Base-by-base conservation (phyloP, 2,888 invertebrate genomes). In the Cryptus armator region DNA sequence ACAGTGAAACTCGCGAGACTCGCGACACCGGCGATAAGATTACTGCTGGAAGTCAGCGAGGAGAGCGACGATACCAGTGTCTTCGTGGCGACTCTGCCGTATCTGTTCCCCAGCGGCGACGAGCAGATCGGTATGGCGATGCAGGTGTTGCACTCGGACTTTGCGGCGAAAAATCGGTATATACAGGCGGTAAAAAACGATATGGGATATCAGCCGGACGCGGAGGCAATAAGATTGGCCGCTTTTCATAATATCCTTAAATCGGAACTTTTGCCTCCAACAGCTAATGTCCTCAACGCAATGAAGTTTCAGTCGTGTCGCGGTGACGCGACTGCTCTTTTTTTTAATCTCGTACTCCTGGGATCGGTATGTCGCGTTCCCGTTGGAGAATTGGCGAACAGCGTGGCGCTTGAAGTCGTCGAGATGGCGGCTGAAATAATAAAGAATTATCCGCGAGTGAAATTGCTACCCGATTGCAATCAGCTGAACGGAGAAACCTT, bases 51-150 rank as follows among this genome's bases (percentile, higher is more conserved):
- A 2, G 85, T 93, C 1, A 91, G 91, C 75, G 87, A 90, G 3
- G 88, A 90, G 56, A 90, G 89, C 2, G 95, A 95, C 4, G 95
- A 96, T 88, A 95, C 95, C 72, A 94, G 95, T 85, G 95, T 95
- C 4, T 94, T 96, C 68, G 91, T 96, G 48, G 94, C 95, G 0
- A 92, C 96, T 29, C 91, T 96, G 43, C 96, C 97, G 12, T 95
- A 95, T 90, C 91, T 97, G 6, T 95, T 97, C 87, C 96, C 96
- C 0, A 89, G 92, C 67, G 93, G 94, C 83, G 87, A 93, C 2
- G 88, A 91, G 1, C 94, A 95, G 86, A 89, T 94, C 0, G 87
- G 88, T 0, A 92, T 94, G 68, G 92, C 95, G 0, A 93, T 94
- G 87, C 91, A 94, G 74, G 92, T 95, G 24, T 86, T 95, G 9